Conservation (phyloP, 2,797 vertebrate species). For the Enteromius viviparus region DNA sequence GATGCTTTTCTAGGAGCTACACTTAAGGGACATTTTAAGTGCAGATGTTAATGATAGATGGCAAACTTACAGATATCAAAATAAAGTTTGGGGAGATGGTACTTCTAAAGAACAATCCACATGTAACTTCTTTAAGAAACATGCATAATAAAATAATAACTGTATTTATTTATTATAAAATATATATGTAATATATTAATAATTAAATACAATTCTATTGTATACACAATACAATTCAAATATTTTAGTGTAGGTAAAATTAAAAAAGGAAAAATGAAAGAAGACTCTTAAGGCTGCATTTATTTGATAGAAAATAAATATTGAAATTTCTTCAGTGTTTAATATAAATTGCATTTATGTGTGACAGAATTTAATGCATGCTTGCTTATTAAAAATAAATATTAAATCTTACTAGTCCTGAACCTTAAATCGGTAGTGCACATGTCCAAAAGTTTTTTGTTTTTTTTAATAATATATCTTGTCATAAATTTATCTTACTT, state of each 20-base stretch:
- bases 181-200: background rate
- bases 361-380: background rate
- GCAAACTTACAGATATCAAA: slow-evolving; percentile 14
- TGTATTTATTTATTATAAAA: slow-evolving; percentile 1
- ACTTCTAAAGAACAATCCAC: background rate
- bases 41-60: slow-evolving; percentile 15
- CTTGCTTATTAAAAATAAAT: background rate
- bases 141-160: slow-evolving; percentile 5
- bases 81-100: background rate
- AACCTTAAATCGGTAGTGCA: background rate
- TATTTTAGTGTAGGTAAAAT: background rate
- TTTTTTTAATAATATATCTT: background rate
- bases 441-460: background rate
- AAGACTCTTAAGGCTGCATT: background rate
- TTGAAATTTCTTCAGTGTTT: background rate
- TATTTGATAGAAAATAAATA: background rate
- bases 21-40: slow-evolving; percentile 1
- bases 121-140: background rate
- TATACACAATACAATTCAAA: background rate
- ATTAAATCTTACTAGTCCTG: background rate
- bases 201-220: background rate
- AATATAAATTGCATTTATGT: background rate
- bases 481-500: background rate
- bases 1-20: background rate
- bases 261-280: background rate